Evolutionary conservation across 2,888 invertebrate species (phyloP), one percentile per base, ranked within the genome.

Genomic region (Fissipunctia ypsillon): DNA sequence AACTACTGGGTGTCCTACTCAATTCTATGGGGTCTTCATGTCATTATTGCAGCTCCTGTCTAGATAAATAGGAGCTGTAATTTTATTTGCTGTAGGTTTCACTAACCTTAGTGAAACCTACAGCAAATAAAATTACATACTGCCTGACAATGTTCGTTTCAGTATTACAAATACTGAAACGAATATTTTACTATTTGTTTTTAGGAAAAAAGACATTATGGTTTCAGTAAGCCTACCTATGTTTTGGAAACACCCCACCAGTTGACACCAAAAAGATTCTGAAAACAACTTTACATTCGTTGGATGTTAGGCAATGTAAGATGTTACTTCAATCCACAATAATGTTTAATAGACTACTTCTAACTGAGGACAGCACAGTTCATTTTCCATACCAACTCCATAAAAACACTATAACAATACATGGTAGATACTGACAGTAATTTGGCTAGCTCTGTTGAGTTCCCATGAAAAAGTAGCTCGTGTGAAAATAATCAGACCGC

Each of bases 401-500:
- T 64, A 60, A 64, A 75, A 65, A 66, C 41, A 25, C 25, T 2
- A n/a, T 31, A 50, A 66, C 45, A 69, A 69, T 61, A 76, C 57
- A 25, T 22, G 38, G 16, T 31, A 25, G 50, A 0, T 38, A 25
- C 50, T 1, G 31, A 16, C 48, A 54, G 52, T 69, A 67, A 76
- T 84, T 81, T 67, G 85, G 82, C 71, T 54, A 76, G 31, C 25
- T 12, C 31, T 54, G 57, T 19, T 25, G 10, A 22, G 14, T 67
- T 70, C 60, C 43, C 81, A 69, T 79, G 50, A 54, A 38, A 71
- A 56, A 73, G 65, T 59, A 48, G 57, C 52, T 81, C 85, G 71
- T 84, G 76, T 61, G 71, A 52, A 71, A 84, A 84, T 69, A 81
- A 84, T 76, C 65, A 81, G 48, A 80, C 59, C 22, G 59, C 50